Evolutionary conservation across 2,888 invertebrate genomes (phyloP).

Genomic region (Agelastica alni): DNA sequence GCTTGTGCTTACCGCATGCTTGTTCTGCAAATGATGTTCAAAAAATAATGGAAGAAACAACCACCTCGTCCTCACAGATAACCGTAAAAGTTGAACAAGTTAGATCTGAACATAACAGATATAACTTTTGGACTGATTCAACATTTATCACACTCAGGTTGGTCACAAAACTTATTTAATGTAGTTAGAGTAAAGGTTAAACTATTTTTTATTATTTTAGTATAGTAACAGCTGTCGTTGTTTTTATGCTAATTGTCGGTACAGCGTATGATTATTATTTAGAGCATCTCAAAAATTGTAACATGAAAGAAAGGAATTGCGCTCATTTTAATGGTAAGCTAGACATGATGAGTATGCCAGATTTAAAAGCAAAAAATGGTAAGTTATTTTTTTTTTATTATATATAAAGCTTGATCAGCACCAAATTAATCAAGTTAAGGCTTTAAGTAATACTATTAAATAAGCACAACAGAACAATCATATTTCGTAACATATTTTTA

Average conservation of each 20-base stretch:
- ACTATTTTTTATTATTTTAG: too few relatives aligned
- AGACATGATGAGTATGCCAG: constrained; percentile 53
- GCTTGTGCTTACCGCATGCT: constrained; percentile 73
- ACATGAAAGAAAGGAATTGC: constrained; percentile 51
- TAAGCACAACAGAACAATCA: too few relatives aligned
- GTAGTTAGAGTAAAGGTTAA: not conserved
- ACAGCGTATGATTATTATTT: constrained; percentile 74
- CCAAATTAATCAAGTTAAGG: too few relatives aligned
- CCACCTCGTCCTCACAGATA: constrained; percentile 59
- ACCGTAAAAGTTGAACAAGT: constrained; percentile 66
- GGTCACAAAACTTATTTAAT: constrained; percentile 48
- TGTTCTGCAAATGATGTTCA: constrained; percentile 69
- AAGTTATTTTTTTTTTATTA: too few relatives aligned
- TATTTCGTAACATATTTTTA: too few relatives aligned
- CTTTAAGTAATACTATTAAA: too few relatives aligned
- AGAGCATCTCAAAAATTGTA: constrained; percentile 57
- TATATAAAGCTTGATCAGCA: too few relatives aligned
- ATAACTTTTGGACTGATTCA: constrained; percentile 67
- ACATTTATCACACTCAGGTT: constrained; percentile 76
- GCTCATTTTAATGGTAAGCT: constrained; percentile 42
- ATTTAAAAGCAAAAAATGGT: constrained; percentile 48
- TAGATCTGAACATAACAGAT: constrained; percentile 69
- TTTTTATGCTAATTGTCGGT: constrained; percentile 65
- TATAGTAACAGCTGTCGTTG: constrained; percentile 59
- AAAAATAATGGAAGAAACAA: constrained; percentile 60